Base-by-base conservation (phyloP, 2,888 invertebrate species). In the Camptogramma bilineatum region DNA sequence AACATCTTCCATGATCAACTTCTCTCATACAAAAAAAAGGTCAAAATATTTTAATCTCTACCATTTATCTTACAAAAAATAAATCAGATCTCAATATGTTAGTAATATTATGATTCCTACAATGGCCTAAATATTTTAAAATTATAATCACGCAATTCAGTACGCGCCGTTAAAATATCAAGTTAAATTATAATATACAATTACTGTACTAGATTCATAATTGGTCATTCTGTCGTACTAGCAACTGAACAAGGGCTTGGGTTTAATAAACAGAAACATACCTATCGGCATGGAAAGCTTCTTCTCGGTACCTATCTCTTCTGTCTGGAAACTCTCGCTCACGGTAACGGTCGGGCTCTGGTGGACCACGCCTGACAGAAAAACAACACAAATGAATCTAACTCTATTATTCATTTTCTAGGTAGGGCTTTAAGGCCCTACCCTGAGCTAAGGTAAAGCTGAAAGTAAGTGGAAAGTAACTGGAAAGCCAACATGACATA, bases 231-330 rank as follows among this genome's bases (percentile, higher is more conserved):
- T 52, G 47, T 58, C 58, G 58, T 52, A 66, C 24, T n/a, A 34
- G 17, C 44, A 39, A 39, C 10, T 39, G 34, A 13, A 39, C 34
- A 1, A 39, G 4, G 9, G 34, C 13, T 13, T 39, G 2, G 13
- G 13, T 3, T 39, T 4, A 39, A 39, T 39, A 13, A 39, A 18
- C 8, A 54, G 80, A 28, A 28, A 28, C 78, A 65, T 84, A 91
- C 91, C 90, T 86, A 60, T 90, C 90, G n/a, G 81, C 62, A 21
- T 84, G 71, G 64, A 77, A 85, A 60, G 71, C 75, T 13, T 91
- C 88, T 73, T 90, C 89, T 24, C 81, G 83, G 73, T 78, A 90
- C 61, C 84, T 86, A 66, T 91, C 90, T 77, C 85, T 87, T 80
- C 84, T 86, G 48, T 88, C 91, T 7, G 79, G 80, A 70, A 77